phyloP scores from a whole-genome alignment of 2,113 vertebrate genomes.

The Brachyhypopomus gauderio region DNA sequence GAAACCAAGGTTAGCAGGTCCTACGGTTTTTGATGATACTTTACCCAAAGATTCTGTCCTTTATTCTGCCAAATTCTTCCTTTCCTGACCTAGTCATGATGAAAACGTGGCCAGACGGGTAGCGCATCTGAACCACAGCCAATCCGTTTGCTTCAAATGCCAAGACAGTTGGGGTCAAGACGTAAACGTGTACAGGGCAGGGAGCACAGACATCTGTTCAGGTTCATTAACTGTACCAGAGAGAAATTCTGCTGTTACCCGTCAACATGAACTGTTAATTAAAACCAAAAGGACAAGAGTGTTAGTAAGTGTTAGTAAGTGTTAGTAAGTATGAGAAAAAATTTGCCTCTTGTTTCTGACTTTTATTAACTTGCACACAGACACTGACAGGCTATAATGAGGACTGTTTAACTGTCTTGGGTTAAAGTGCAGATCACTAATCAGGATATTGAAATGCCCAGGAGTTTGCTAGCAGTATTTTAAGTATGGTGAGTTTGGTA shows the following conservation, averaged over 20 bases:
- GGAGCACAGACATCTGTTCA: neutral
- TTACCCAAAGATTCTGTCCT: neutral
- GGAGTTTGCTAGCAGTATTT: neutral
- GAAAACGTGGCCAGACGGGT: neutral
- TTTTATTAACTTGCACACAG: neutral
- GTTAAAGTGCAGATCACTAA: neutral
- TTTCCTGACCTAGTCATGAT: neutral
- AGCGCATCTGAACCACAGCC: neutral
- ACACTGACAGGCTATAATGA: neutral
- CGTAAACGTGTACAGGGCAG: neutral
- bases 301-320: neutral
- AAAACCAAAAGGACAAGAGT: neutral
- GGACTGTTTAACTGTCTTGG: neutral
- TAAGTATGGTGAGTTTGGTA: too few species aligned
- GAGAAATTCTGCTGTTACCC: neutral
- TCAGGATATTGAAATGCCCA: neutral
- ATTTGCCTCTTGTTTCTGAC: neutral
- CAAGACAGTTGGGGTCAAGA: neutral
- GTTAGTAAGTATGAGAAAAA: neutral
- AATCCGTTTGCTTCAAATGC: neutral
- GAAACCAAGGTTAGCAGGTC: slow-evolving; percentile 12
- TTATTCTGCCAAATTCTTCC: neutral
- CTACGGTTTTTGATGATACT: neutral
- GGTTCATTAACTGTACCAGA: neutral
- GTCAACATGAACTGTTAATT: slow-evolving; percentile 14